Base-by-base conservation (phyloP, 1,140 invertebrate species). In the Colletes latitarsis region DNA sequence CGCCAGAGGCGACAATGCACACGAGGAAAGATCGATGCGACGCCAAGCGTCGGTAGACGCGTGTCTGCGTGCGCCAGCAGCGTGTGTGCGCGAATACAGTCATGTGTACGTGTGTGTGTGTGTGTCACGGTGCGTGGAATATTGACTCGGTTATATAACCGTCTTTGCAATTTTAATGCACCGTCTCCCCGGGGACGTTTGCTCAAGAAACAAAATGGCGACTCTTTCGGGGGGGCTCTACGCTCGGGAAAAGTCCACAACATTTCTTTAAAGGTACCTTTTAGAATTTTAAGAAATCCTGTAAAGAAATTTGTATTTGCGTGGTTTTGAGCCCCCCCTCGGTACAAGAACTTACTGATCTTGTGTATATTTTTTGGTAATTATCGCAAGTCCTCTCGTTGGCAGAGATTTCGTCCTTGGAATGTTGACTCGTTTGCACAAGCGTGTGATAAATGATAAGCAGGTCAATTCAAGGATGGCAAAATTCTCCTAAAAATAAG, bases 11-110 rank as follows among this genome's bases (percentile, higher is more conserved):
- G 64, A 70, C n/a, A 21, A 53, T 43, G 60, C 21, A 58, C 39
- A n/a, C 30, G 52, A 30, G 6, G 69, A 55, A 62, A 15, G 77
- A 78, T 78, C 77, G 77, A 78, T 73, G 57, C 68, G 58, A 9
- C 43, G 15, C 6, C 30, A 14, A 5, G 62, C 9, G 30, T 60
- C 15, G 21, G 15, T 62, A 8, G 62, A n/a, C 19, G 17, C n/a
- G 74, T 43, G 21, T 49, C 10, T 58, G 46, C 53, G 39, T 41
- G 57, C 30, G 21, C 6, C 6, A 43, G 49, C 10, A 49, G 10
- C 10, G 58, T 19, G 8, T 12, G 41, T 15, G 9, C 19, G 10
- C 21, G 21, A 71, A 30, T 30, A 30, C n/a, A n/a, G n/a, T 15
- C 21, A 9, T 15, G 41, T n/a, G n/a, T 17, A 8, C 17, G 21